Conservation (phyloP, 2,797 vertebrate species). For the Kryptolebias ocellatus region DNA sequence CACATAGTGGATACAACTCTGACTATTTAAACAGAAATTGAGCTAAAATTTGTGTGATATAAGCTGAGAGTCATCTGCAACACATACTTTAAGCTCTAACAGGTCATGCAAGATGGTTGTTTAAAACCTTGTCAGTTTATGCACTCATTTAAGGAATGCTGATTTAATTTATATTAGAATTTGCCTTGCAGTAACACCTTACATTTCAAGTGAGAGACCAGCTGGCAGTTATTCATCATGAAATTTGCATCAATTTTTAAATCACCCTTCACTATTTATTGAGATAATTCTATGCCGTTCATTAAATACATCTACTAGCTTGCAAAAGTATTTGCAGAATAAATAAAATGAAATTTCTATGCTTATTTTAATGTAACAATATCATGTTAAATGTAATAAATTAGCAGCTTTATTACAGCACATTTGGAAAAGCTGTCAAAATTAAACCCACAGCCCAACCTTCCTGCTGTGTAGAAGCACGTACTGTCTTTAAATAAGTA, state of each 20-base stretch:
- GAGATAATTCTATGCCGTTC: constrained; percentile 56
- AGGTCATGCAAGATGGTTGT: too few species aligned
- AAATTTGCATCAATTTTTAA: constrained; percentile 65
- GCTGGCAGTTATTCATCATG: constrained; percentile 53
- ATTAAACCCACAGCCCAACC: background rate
- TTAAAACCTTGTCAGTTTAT: too few species aligned
- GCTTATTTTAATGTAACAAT: constrained; percentile 24
- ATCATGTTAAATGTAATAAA: constrained; percentile 18
- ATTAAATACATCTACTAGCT: constrained; percentile 49
- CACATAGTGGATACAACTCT: too few species aligned
- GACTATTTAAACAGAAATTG: too few species aligned
- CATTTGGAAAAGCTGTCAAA: constrained; percentile 20
- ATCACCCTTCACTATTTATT: constrained; percentile 46
- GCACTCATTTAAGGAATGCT: too few species aligned
- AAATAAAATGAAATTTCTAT: constrained; percentile 31
- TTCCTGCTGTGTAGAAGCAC: background rate
- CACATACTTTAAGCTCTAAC: too few species aligned
- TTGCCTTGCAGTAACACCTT: constrained; percentile 15
- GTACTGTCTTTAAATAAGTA: constrained; percentile 17
- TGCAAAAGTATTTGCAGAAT: constrained; percentile 7
- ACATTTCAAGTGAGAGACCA: constrained; percentile 47
- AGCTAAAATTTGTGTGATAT: too few species aligned
- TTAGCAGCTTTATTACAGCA: constrained; percentile 33
- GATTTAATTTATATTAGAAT: background rate
- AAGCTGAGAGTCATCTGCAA: too few species aligned